These are phyloP conservation scores for Sebastiscus albofasciatus DNA, from an alignment of 2,797 vertebrate genomes.

Conservation along the genomic window DNA sequence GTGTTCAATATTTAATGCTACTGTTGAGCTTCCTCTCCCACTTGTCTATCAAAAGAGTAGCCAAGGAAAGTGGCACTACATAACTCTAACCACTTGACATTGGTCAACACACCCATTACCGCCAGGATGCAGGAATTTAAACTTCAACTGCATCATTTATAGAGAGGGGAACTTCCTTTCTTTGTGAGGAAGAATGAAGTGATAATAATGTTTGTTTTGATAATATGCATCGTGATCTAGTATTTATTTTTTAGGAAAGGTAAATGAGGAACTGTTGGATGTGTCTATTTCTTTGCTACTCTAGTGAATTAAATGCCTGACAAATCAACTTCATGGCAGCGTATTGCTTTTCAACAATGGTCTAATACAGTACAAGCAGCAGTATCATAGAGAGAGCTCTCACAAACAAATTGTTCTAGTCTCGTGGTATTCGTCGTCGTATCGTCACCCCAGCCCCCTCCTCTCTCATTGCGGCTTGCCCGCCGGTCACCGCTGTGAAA, in stretches of 20 bases:
- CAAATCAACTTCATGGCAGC: not conserved
- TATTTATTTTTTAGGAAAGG: not conserved
- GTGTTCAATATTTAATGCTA: not conserved
- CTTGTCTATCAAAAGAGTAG: not conserved
- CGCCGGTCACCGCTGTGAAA: not conserved
- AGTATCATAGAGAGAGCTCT: not conserved
- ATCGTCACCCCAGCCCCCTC: not conserved
- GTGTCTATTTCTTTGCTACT: not conserved
- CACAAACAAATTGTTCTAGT: not conserved
- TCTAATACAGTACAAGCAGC: not conserved
- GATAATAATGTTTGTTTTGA: not conserved
- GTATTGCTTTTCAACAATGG: not conserved
- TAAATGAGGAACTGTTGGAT: not conserved
- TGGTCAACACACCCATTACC: not conserved
- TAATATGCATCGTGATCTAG: not conserved
- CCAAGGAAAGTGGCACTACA: too few species aligned
- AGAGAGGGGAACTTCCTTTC: not conserved
- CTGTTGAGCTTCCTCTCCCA: not conserved
- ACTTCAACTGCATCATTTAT: not conserved
- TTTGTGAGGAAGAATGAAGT: not conserved
- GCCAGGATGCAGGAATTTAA: too few species aligned
- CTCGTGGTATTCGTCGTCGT: not conserved
- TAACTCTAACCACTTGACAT: not conserved
- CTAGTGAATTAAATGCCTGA: not conserved
- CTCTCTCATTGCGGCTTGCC: not conserved